A percentile compares a stretch with the other conserved stretches of the same genome.
These are phyloP conservation scores for Diachasma alloeum DNA, from an alignment of 1,140 invertebrate genomes.

Conservation along the genomic window DNA sequence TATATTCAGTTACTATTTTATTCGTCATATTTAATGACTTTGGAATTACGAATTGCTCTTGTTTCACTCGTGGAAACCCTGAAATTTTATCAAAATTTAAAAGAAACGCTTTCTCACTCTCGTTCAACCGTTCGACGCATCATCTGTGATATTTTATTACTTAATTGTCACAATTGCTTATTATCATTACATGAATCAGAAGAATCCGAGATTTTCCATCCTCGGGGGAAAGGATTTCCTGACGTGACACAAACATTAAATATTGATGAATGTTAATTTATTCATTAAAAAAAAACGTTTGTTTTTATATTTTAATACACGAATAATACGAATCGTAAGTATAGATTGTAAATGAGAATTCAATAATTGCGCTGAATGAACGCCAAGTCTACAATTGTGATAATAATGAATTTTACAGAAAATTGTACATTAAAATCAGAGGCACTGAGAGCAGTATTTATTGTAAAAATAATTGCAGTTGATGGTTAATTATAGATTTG, in stretches of 20 bases:
- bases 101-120: too few species aligned
- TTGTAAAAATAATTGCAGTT: background rate
- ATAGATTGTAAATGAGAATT: background rate
- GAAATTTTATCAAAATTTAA: too few species aligned
- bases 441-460: background rate
- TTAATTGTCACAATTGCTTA: too few species aligned
- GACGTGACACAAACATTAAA: background rate
- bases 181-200: too few species aligned
- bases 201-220: background rate
- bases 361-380: background rate
- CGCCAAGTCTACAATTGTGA: slow-evolving; percentile 7
- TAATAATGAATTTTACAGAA: background rate
- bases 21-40: too few species aligned
- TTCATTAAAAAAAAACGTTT: background rate
- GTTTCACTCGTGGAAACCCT: too few species aligned
- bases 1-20: too few species aligned
- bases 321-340: background rate
- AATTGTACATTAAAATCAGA: background rate
- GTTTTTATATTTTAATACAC: background rate
- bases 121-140: too few species aligned
- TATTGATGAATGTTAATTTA: background rate
- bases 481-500: too few species aligned
- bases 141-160: too few species aligned
- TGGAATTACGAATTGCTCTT: too few species aligned
- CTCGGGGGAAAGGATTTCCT: background rate